Base-by-base conservation (phyloP, 2,888 invertebrate species). In the Aelia acuminata region DNA sequence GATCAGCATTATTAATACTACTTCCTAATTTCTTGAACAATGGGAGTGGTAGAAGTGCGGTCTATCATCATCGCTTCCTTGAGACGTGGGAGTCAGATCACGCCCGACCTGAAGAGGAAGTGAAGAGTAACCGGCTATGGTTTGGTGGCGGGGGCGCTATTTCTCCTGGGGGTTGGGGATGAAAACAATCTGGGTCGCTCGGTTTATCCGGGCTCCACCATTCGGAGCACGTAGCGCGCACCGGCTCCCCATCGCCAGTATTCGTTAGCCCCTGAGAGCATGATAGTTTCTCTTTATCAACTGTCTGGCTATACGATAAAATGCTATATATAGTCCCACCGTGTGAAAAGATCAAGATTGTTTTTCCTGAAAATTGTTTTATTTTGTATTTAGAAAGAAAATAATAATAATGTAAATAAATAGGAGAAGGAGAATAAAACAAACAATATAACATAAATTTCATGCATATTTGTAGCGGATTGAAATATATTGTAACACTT, bases 191-290 rank as follows among this genome's bases (percentile, higher is more conserved):
- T 80, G 80, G 80, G 80, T 80, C 80, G 80, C 43, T 47, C n/a
- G 80, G 43, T 80, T 80, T 80, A 80, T 80, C 80, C 80, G n/a
- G n/a, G 43, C n/a, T n/a, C 80, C n/a, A n/a, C 80, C 80, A 80
- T 80, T 47, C 80, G n/a, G 43, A 8, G 80, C 80, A 80, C 80
- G 43, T 47, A 11, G 11, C 4, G 13, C 39, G n/a, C 80, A 43
- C 80, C 80, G 22, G 39, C 80, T 43, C 80, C 43, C n/a, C 43
- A 80, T 80, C 15, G n/a, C 80, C n/a, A 13, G 80, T 80, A 47
- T 47, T 47, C 80, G 43, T 80, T 39, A 39, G 80, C 43, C 43
- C 43, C 26, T 43, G 39, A 80, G 80, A 5, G 39, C 43, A 5
- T 70, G 22, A 70, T 70, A 70, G 63, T 70, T 70, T 70, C 63